Evolutionary conservation across 2,797 vertebrate genomes (phyloP).

Genomic region (Natrix natrix): DNA sequence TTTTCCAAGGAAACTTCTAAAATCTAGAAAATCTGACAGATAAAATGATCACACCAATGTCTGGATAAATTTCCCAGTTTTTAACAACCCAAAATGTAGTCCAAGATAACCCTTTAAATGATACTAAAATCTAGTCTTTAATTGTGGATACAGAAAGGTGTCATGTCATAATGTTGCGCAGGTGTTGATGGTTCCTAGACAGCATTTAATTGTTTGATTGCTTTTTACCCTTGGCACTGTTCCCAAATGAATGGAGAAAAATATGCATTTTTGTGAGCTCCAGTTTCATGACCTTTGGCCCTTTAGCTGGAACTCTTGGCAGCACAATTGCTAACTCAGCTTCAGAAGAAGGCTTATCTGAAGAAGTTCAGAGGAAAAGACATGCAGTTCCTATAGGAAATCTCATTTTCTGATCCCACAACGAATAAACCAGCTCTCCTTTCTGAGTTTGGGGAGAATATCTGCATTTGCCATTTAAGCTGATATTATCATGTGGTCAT

Average conservation of each 20-base stretch:
- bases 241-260: not conserved
- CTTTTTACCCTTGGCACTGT: not conserved
- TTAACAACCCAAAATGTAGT: not conserved
- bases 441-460: not conserved
- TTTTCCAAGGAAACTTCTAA: slow-evolving; percentile 4
- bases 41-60: not conserved
- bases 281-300: not conserved
- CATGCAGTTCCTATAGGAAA: not conserved
- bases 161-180: not conserved
- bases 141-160: not conserved
- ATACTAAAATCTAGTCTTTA: not conserved
- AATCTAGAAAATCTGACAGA: not conserved
- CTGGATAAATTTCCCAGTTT: not conserved
- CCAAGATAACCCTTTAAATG: not conserved
- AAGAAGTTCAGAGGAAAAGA: not conserved
- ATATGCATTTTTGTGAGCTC: not conserved
- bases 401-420: not conserved
- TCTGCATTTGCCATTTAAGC: not conserved
- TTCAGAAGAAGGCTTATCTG: not conserved
- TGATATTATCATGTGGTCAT: not conserved
- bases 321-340: not conserved
- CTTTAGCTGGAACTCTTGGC: slow-evolving; percentile 21
- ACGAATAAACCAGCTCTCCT: not conserved
- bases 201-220: not conserved
- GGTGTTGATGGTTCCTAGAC: not conserved